A percentile compares a stretch with the other conserved stretches of the same genome.
Conservation (phyloP, 53 echinoderm and acorn worm species). For the Glandiceps talaboti region DNA sequence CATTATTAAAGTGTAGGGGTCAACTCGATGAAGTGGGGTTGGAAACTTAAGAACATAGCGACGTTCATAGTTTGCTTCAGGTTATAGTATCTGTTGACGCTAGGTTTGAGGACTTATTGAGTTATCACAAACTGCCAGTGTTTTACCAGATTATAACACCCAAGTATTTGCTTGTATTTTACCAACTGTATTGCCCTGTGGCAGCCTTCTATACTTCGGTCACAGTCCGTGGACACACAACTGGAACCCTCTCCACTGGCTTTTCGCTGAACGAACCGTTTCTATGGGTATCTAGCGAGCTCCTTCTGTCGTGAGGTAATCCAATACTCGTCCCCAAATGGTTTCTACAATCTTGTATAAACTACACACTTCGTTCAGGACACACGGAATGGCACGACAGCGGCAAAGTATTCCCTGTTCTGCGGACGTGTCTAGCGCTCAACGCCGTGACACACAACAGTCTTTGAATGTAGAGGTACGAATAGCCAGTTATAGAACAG, state of each 20-base stretch:
- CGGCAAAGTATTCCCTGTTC: background rate
- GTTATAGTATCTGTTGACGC: background rate
- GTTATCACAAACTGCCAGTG: background rate
- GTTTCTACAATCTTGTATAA: background rate
- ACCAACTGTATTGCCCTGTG: background rate
- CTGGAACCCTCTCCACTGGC: background rate
- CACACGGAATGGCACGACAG: background rate
- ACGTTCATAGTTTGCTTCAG: background rate
- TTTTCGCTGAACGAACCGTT: background rate
- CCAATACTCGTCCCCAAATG: background rate
- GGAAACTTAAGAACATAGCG: background rate
- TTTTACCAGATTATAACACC: background rate
- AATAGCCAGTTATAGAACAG: background rate
- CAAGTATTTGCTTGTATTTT: background rate
- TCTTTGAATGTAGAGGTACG: background rate
- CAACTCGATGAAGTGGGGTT: background rate
- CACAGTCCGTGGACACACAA: background rate
- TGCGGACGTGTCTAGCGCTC: background rate
- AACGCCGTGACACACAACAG: background rate
- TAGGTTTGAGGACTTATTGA: background rate
- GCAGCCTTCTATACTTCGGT: background rate
- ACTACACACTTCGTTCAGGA: background rate
- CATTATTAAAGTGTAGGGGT: background rate
- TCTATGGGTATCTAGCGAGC: background rate
- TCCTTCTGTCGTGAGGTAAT: background rate